Base-by-base conservation (phyloP, 2,888 invertebrate species). In the Patella depressa region DNA sequence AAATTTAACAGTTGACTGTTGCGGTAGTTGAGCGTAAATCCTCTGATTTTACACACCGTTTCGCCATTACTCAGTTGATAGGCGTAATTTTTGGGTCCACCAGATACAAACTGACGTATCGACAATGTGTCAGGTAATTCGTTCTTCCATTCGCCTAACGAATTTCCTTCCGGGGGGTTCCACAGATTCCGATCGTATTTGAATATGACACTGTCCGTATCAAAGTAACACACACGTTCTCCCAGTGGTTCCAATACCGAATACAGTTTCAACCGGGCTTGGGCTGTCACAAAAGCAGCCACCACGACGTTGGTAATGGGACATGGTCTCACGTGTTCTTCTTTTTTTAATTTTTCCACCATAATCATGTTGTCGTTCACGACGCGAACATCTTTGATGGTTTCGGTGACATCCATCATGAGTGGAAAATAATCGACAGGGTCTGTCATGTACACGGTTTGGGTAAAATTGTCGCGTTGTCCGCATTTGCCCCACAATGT, bases 61-160 rank as follows among this genome's bases (percentile, higher is more conserved):
- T 59, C 59, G 7, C 59, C 59, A n/a, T 59, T 59, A 19, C 59
- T 59, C 59, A 59, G 59, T 59, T 59, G 59, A 19, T 59, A 59
- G 19, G 59, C 59, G 59, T 59, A 59, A 59, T 59, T 59, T 59
- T 12, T 59, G 14, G 59, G 59, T 7, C 59, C 59, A n/a, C 59
- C 59, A 59, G 59, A 17, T 12, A 59, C 59, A 19, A 59, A 59
- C 19, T 59, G 59, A 12, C n/a, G 17, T 17, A 59, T 59, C n/a
- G 17, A 19, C 14, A 59, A 17, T n/a, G 17, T 59, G 9, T 59
- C 59, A 3, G 59, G 59, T 59, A 59, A 59, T 14, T 59, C 14
- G 17, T 59, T 59, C 19, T 59, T 59, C 59, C 59, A 59, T 59
- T 59, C 59, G 4, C 59, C 59, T 19, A 59, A 17, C 59, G 59